Evolutionary conservation across 2,113 vertebrate species (phyloP), one percentile per base, ranked within the genome.

Genomic region (Elgaria multicarinata): DNA sequence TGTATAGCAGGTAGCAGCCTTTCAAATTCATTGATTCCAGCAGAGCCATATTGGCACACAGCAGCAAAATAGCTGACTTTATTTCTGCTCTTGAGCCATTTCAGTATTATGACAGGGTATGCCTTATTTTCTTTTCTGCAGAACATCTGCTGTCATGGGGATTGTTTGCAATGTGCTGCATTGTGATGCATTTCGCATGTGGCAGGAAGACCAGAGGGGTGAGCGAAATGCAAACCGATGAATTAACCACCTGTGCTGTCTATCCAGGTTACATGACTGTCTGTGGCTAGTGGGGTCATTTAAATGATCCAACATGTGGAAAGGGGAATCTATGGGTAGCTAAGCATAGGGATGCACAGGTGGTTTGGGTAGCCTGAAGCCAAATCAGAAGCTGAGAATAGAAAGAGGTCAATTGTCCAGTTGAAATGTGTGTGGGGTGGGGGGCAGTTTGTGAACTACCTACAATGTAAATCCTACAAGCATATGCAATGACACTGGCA

Each of bases 21-120:
- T 66, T 77, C 33, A 77, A 6, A 33, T 46, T 66, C 58, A 75
- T 0, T 0, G 67, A 72, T 78, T 80, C 53, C 14, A 74, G 33
- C 36, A 36, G 16, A 0, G 36, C 9, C 86, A 16, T 18, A 18
- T 16, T 22, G 55, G n/a, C 31, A 74, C 26, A 67, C n/a, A 84
- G 2, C 18, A 85, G 20, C 69, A 46, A 55, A 58, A 74, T 1
- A 74, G 22, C 50, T 42, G 14, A 20, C 12, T 36, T 42, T 75
- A 13, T 33, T 44, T 22, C 36, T 77, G 7, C 62, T 31, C 58
- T 33, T 39, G 28, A 64, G 39, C 26, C 26, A 66, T 87, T 62
- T 58, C 58, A 46, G 36, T 33, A 22, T 2, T 42, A 50, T 28
- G 26, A 72, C 2, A 62, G 13, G 28, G 16, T 58, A 53, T 44